phyloP scores from a whole-genome alignment of 2,888 invertebrate species.

The Drosophila ezoana region DNA sequence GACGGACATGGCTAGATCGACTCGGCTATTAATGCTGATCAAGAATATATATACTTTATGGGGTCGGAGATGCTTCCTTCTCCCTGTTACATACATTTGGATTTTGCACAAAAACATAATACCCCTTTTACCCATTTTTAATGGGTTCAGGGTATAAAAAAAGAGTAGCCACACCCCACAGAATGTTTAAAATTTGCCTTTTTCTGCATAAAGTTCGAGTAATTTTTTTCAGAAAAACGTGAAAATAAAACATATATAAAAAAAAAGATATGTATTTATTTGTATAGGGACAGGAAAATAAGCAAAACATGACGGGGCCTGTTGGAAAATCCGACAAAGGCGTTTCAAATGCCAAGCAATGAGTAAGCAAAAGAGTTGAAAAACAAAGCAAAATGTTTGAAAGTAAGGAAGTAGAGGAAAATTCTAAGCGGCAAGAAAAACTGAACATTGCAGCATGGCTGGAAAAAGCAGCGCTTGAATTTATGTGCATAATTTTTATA shows the following conservation, averaged over 20 bases:
- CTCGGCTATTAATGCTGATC: too few species aligned
- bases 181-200: conserved; percentile 29
- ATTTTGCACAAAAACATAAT: too few species aligned
- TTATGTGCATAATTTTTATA: conserved; percentile 77
- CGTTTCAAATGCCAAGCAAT: conserved; percentile 54
- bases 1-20: too few species aligned
- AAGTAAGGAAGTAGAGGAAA: conserved; percentile 25
- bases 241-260: conserved; percentile 2
- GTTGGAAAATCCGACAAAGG: conserved; percentile 55
- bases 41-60: too few species aligned
- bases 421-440: conserved; percentile 26
- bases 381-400: conserved; percentile 31
- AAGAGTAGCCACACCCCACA: conserved; percentile 19
- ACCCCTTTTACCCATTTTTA: too few species aligned
- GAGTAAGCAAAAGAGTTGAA: conserved; percentile 45
- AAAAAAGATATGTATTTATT: conserved; percentile 4
- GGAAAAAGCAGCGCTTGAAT: conserved; percentile 58
- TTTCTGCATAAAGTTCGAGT: conserved; percentile 45
- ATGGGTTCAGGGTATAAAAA: too few species aligned
- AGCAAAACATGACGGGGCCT: conserved; percentile 47
- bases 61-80: too few species aligned
- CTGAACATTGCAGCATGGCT: conserved; percentile 56
- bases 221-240: conserved; percentile 41
- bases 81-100: too few species aligned
- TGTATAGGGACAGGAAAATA: conserved; percentile 27